These are phyloP conservation scores for Lamprotornis superbus DNA, from an alignment of 2,113 vertebrate species.

Conservation along the genomic window DNA sequence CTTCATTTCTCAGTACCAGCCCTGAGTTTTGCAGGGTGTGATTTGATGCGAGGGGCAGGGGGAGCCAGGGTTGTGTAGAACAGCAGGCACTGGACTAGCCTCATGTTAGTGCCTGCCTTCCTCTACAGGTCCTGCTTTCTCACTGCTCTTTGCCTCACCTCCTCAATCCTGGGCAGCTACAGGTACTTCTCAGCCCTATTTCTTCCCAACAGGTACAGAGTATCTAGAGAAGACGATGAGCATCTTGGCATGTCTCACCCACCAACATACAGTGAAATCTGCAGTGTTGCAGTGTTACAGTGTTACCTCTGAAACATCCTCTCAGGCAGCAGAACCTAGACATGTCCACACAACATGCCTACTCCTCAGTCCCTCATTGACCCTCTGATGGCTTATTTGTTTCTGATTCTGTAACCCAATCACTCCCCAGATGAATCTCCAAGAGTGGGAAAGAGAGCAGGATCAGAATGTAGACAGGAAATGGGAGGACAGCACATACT, in stretches of 20 bases:
- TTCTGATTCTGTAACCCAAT: constrained; percentile 31
- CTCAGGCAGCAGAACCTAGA: neutral
- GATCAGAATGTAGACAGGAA: constrained; percentile 39
- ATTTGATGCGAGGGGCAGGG: neutral
- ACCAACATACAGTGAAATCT: neutral
- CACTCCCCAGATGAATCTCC: constrained; percentile 7
- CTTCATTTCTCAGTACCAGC: neutral
- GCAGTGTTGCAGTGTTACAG: neutral
- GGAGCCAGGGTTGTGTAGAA: neutral
- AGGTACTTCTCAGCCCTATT: neutral
- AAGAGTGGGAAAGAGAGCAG: constrained; percentile 42
- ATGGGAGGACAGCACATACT: neutral
- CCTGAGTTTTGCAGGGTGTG: neutral
- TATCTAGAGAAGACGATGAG: neutral
- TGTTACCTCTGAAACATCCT: neutral
- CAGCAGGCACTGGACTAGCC: neutral
- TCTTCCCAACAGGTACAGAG: neutral
- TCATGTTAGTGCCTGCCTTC: neutral
- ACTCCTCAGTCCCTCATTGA: neutral
- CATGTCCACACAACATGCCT: neutral
- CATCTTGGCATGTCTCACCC: neutral
- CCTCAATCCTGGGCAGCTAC: neutral
- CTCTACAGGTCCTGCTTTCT: neutral
- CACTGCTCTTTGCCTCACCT: neutral
- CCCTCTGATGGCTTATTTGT: neutral